Percentiles rank a stretch among this genome's conserved stretches.
These are phyloP conservation scores for Caenorhabditis angaria DNA, from an alignment of 2,888 invertebrate species.

Conservation along the genomic window DNA sequence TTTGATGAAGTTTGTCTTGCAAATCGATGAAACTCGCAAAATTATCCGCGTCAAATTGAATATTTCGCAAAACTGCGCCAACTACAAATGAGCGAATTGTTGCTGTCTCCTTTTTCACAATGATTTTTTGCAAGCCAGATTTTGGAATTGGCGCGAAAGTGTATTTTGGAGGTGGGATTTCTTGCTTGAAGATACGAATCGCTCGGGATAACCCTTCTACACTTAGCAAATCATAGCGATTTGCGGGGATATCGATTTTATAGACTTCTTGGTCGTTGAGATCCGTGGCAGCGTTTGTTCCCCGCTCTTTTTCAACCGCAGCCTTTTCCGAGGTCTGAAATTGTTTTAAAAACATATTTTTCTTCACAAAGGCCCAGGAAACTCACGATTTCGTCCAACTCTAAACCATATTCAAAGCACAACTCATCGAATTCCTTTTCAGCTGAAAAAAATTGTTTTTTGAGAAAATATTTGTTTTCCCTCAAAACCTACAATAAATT, in stretches of 20 bases:
- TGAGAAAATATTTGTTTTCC: background rate
- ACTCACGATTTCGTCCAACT: conserved; percentile 92
- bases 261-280: conserved; percentile 60
- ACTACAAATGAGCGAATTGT: conserved; percentile 81
- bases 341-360: background rate
- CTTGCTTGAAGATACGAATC: conserved; percentile 85
- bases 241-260: conserved; percentile 96
- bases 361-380: conserved; percentile 2
- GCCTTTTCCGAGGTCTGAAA: conserved; percentile 88
- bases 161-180: conserved; percentile 69
- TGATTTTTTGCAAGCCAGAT: conserved; percentile 29
- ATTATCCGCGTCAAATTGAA: conserved; percentile 78
- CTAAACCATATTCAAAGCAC: conserved; percentile 95
- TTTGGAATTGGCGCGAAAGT: conserved; percentile 22
- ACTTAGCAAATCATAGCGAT: conserved; percentile 93
- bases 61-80: conserved; percentile 86
- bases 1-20: conserved; percentile 93
- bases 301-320: conserved; percentile 80
- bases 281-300: conserved; percentile 27
- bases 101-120: conserved; percentile 73
- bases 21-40: conserved; percentile 82
- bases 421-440: conserved; percentile 94
- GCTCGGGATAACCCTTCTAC: conserved; percentile 90
- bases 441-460: conserved; percentile 76
- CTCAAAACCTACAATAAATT: conserved; percentile 58